Evolutionary conservation across 1,140 invertebrate genomes (phyloP).

Genomic region (Macrosteles quadrilineatus): DNA sequence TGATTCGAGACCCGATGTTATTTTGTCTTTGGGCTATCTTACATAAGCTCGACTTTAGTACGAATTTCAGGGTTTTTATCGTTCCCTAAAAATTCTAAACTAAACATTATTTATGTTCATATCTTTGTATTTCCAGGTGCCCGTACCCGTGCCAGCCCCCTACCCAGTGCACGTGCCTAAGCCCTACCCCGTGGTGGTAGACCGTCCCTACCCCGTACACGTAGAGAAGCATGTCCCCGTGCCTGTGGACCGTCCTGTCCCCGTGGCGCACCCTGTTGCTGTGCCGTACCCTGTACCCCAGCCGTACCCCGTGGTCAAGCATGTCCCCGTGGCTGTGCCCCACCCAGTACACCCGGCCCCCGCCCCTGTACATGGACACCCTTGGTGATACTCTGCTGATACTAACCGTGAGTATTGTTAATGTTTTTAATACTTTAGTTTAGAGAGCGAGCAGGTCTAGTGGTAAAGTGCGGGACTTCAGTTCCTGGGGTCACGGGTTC

Average conservation of each 20-base stretch:
- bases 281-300: conserved; percentile 52
- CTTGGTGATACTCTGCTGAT: neutral
- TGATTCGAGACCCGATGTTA: too few species aligned
- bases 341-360: conserved; percentile 36
- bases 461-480: too few species aligned
- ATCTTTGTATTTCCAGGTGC: neutral
- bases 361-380: neutral
- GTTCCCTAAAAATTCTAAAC: too few species aligned
- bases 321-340: conserved; percentile 50
- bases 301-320: conserved; percentile 46
- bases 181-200: conserved; percentile 47
- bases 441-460: neutral
- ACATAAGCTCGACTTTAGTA: too few species aligned
- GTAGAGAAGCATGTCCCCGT: conserved; percentile 54
- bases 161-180: conserved; percentile 22
- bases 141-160: conserved; percentile 55
- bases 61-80: too few species aligned
- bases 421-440: neutral
- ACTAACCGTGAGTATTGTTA: neutral
- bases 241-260: conserved; percentile 56
- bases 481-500: too few species aligned
- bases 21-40: too few species aligned
- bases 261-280: conserved; percentile 66
- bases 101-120: too few species aligned
- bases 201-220: conserved; percentile 60